These are phyloP conservation scores for Gerris lacustris DNA, from an alignment of 2,888 invertebrate genomes.

Conservation along the genomic window DNA sequence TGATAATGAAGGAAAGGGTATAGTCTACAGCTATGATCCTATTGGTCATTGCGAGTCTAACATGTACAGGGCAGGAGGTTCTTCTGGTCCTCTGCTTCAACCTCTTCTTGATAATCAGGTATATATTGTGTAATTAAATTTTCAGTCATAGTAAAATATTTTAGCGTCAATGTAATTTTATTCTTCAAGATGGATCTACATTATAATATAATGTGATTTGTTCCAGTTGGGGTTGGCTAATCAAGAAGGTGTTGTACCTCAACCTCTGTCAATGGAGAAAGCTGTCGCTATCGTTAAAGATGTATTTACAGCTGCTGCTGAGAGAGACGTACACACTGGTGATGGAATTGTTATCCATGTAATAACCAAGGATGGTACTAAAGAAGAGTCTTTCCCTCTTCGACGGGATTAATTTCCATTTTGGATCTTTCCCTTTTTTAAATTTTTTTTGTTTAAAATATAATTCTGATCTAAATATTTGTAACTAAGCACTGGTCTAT, in stretches of 20 bases:
- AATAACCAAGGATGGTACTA: slow-evolving; percentile 76
- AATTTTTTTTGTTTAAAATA: slow-evolving; percentile 6
- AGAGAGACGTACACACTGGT: slow-evolving; percentile 95
- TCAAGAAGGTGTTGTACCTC: slow-evolving; percentile 54
- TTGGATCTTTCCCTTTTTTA: slow-evolving; percentile 15
- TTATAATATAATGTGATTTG: slow-evolving; percentile 14
- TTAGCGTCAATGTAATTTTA: not conserved
- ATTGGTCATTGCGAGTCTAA: slow-evolving; percentile 86
- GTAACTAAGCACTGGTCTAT: not conserved
- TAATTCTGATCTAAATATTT: slow-evolving; percentile 10
- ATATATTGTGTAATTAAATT: not conserved
- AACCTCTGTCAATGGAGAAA: slow-evolving; percentile 59
- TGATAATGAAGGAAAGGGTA: slow-evolving; percentile 85
- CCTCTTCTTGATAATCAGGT: slow-evolving; percentile 92
- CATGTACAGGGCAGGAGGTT: slow-evolving; percentile 77
- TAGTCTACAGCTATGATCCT: slow-evolving; percentile 93
- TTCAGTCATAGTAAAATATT: not conserved
- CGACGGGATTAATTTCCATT: slow-evolving; percentile 66
- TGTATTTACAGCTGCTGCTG: slow-evolving; percentile 93
- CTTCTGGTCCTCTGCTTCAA: slow-evolving; percentile 78
- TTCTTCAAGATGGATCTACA: not conserved
- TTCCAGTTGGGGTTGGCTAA: slow-evolving; percentile 73
- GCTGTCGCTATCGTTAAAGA: slow-evolving; percentile 81
- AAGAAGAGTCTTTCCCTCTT: slow-evolving; percentile 58
- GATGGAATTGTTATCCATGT: slow-evolving; percentile 76